phyloP scores from a whole-genome alignment of 30 jellyfish, hydroid and myxozoan species.

The Aurelia sp. region DNA sequence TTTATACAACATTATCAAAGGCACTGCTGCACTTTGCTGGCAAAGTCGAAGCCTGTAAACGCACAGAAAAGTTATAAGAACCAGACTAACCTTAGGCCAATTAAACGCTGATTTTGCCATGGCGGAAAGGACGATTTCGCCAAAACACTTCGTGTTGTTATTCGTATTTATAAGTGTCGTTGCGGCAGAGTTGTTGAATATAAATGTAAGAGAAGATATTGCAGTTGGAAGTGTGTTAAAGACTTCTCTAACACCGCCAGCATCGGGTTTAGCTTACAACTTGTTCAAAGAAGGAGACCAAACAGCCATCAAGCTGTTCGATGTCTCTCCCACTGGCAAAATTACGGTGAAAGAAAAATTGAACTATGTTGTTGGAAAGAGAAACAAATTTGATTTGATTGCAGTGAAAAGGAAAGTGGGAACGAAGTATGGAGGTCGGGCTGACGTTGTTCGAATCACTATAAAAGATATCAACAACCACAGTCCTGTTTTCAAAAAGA shows the following conservation, averaged over 20 bases:
- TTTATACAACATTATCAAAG: too few species aligned
- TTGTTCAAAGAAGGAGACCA: conserved; percentile 62
- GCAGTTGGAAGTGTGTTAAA: conserved; percentile 57
- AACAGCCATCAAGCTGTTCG: conserved; percentile 41
- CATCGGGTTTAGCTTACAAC: conserved; percentile 48
- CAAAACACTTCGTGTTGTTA: conserved; percentile 24
- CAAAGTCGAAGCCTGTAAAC: too few species aligned
- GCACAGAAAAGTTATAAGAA: too few species aligned
- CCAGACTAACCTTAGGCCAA: too few species aligned
- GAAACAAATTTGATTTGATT: conserved; percentile 64
- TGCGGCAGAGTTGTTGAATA: conserved; percentile 11
- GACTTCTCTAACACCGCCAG: conserved; percentile 65
- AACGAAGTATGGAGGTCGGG: conserved; percentile 76
- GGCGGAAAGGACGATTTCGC: conserved; percentile 49
- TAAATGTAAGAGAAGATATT: conserved; percentile 56
- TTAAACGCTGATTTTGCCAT: conserved; percentile 4
- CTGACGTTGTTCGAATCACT: conserved; percentile 60
- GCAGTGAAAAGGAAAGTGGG: conserved; percentile 75
- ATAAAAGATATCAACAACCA: conserved; percentile 83
- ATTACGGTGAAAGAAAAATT: conserved; percentile 71
- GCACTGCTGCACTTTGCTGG: too few species aligned
- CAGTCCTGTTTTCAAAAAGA: conserved; percentile 82
- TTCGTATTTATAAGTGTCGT: conserved; percentile 1
- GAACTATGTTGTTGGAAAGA: conserved; percentile 68
- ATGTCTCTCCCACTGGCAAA: conserved; percentile 60